Percentiles rank a stretch among this genome's conserved stretches.
These are phyloP conservation scores for Meta bourneti DNA, from an alignment of 2,888 invertebrate species.

Conservation along the genomic window DNA sequence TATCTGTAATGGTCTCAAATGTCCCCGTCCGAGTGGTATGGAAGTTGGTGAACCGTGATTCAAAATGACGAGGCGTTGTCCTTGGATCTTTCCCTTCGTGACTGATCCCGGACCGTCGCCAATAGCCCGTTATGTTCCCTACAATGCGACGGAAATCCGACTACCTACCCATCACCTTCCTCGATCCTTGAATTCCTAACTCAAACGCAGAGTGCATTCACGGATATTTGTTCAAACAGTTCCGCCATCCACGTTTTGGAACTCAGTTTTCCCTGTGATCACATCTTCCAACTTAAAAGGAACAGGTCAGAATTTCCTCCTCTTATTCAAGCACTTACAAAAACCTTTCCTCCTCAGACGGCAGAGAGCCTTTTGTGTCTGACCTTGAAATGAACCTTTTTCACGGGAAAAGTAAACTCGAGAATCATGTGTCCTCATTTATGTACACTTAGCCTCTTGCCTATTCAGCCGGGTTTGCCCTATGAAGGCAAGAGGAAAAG, in stretches of 20 bases:
- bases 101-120: no score
- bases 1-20: no score
- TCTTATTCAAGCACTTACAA: not conserved
- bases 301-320: conserved; percentile 13
- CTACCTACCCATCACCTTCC: no score
- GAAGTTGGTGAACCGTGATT: no score
- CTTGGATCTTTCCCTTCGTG: no score
- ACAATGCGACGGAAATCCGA: no score
- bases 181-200: not conserved
- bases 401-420: conserved; percentile 14
- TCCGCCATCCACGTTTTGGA: not conserved
- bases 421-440: conserved; percentile 31
- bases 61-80: no score
- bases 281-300: not conserved
- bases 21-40: no score
- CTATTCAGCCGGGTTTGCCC: not conserved
- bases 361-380: conserved; percentile 3
- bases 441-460: not conserved
- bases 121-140: no score
- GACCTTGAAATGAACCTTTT: conserved; percentile 27
- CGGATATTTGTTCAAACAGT: not conserved
- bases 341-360: conserved; percentile 35
- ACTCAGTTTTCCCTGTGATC: not conserved
- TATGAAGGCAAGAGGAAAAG: not conserved
- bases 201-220: not conserved